A percentile compares a stretch with the other conserved stretches of the same genome.
phyloP scores from a whole-genome alignment of 2,888 invertebrate species.

The Aelia acuminata region DNA sequence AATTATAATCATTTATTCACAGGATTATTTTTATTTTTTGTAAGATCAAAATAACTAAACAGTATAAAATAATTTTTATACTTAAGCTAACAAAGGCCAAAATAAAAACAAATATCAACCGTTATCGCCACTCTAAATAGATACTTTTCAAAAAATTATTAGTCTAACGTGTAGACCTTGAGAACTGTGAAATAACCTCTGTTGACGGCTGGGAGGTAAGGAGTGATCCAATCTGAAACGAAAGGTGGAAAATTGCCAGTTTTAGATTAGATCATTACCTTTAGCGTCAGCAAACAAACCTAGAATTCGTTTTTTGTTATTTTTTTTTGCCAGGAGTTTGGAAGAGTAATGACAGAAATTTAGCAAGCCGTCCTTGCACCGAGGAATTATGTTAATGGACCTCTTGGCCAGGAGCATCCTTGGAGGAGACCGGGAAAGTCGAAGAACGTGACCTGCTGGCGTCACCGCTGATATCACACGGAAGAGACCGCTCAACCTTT shows the following conservation, averaged over 20 bases:
- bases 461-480: constrained; percentile 44
- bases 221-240: not conserved
- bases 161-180: not conserved
- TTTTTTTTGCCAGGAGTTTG: constrained; percentile 34
- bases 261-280: constrained; percentile 16
- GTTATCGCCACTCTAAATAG: no score
- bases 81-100: no score
- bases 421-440: constrained; percentile 26
- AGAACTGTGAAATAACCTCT: not conserved
- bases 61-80: no score
- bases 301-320: constrained; percentile 15
- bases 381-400: constrained; percentile 47
- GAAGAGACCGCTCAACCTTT: constrained; percentile 30
- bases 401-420: constrained; percentile 37
- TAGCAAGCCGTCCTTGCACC: constrained; percentile 20
- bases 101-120: no score
- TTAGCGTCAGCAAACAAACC: constrained; percentile 31
- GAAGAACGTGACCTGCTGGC: constrained; percentile 36
- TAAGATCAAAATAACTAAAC: no score
- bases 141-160: not conserved
- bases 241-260: constrained; percentile 33
- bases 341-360: constrained; percentile 26
- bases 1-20: no score
- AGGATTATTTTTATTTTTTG: no score
- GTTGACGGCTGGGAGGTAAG: not conserved